Conservation (phyloP, 2,797 vertebrate species). For the Karalla daura region DNA sequence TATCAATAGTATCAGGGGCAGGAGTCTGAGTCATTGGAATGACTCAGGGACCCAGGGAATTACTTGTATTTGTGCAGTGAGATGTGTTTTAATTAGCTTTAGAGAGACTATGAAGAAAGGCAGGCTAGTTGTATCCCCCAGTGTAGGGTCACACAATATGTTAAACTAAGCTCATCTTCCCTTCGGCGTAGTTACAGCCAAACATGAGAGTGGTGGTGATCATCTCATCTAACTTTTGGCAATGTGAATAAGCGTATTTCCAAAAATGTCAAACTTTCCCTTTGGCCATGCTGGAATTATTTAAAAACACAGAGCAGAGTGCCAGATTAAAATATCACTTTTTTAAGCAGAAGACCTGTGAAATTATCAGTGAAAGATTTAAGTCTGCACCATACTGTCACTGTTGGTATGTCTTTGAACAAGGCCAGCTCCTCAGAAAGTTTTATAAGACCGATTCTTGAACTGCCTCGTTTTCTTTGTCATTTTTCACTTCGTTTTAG, state of each 20-base stretch:
- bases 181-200: neutral
- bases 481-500: slow-evolving; percentile 42
- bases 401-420: neutral
- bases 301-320: neutral
- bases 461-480: slow-evolving; percentile 16
- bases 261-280: neutral
- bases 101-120: no score
- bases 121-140: neutral
- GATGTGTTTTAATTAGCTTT: neutral
- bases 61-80: no score
- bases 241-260: neutral
- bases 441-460: neutral
- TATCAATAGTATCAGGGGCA: no score
- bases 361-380: neutral
- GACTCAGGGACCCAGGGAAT: no score
- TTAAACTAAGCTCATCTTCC: neutral
- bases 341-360: neutral
- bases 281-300: neutral
- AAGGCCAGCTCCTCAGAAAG: slow-evolving; percentile 3
- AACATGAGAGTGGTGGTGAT: neutral
- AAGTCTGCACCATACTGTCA: neutral
- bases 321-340: neutral
- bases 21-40: no score
- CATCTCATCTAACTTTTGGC: neutral
- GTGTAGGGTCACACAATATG: neutral